A percentile compares a stretch with the other conserved stretches of the same genome.
These are phyloP conservation scores for Marasmarcha lunaedactyla DNA, from an alignment of 2,888 invertebrate genomes.

Conservation along the genomic window DNA sequence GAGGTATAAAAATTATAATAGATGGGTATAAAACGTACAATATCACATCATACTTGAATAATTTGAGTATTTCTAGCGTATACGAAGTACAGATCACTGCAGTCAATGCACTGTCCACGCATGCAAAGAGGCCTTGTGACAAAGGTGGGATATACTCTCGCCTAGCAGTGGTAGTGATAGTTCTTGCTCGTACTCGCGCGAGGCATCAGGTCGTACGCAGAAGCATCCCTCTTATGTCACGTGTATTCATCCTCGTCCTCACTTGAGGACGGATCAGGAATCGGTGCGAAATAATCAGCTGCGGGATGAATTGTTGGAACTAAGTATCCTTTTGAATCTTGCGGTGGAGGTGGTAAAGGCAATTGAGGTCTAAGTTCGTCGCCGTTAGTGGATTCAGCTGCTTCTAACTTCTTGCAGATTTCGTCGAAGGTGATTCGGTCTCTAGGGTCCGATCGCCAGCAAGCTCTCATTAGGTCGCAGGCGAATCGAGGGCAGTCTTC, in stretches of 20 bases:
- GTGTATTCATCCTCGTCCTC: constrained; percentile 49
- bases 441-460: constrained; percentile 85
- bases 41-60: too few species aligned
- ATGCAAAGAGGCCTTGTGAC: too few species aligned
- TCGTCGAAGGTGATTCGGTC: constrained; percentile 80
- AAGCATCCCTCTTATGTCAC: constrained; percentile 26
- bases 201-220: not conserved
- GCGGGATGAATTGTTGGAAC: constrained; percentile 68
- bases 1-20: too few species aligned
- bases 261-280: constrained; percentile 54
- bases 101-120: too few species aligned
- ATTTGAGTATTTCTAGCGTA: too few species aligned
- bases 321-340: constrained; percentile 78
- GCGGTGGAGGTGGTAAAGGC: constrained; percentile 58
- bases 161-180: too few species aligned
- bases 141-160: too few species aligned
- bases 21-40: too few species aligned
- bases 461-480: constrained; percentile 81
- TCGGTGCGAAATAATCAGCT: constrained; percentile 69
- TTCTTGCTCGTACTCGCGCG: too few species aligned
- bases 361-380: constrained; percentile 31
- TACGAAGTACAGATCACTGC: too few species aligned
- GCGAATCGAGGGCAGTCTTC: constrained; percentile 81
- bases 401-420: constrained; percentile 74
- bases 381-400: constrained; percentile 41